Evolutionary conservation across 1,140 invertebrate species (phyloP).

Genomic region (Limonius californicus): DNA sequence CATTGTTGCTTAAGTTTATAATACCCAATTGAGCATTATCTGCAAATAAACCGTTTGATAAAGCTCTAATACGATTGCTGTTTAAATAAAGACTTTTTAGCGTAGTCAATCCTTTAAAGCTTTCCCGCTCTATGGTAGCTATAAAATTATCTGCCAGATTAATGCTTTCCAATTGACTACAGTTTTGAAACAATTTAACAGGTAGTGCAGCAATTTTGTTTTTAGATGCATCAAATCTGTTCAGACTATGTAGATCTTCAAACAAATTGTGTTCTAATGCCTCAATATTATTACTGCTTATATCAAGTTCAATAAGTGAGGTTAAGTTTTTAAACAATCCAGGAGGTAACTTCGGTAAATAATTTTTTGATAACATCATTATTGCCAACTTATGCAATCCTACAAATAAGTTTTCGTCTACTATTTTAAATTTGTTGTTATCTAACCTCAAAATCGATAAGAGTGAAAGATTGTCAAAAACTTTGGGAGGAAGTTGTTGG

Average conservation of each 20-base stretch:
- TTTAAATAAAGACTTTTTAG: neutral
- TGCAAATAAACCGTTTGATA: neutral
- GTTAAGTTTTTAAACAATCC: neutral
- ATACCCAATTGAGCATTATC: neutral
- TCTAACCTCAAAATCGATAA: neutral
- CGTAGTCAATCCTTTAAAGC: neutral
- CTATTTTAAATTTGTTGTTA: neutral
- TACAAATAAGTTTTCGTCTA: neutral
- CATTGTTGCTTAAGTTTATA: neutral
- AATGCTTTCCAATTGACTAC: neutral
- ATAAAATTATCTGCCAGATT: neutral
- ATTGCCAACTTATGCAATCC: neutral
- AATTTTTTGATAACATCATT: neutral
- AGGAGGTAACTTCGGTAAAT: neutral
- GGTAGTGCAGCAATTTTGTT: neutral
- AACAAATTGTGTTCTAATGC: neutral
- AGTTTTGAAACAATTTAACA: neutral
- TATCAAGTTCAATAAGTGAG: neutral
- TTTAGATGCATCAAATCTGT: neutral
- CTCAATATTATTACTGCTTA: neutral
- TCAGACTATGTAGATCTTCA: neutral
- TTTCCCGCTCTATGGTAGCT: neutral
- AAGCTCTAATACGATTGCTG: neutral
- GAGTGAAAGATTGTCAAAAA: neutral
- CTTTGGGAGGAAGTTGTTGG: neutral